Percentiles rank a stretch among this genome's conserved stretches.
Evolutionary conservation across 64 coral and sea anemone genomes (phyloP).

Genomic region (Astreopora myriophthalma): DNA sequence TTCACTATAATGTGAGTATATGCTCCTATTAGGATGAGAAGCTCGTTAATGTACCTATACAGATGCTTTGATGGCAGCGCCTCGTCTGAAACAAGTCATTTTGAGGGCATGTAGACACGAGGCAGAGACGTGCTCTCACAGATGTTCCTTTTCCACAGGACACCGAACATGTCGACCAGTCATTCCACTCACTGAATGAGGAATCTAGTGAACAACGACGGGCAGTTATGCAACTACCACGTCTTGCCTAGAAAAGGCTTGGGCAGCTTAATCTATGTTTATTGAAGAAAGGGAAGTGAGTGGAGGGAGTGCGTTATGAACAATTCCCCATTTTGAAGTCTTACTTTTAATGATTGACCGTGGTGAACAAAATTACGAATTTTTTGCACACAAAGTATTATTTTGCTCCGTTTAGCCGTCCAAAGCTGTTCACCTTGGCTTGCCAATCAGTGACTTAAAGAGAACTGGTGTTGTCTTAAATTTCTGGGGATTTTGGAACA

Average conservation of each 20-base stretch:
- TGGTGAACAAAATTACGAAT: no score
- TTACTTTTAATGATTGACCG: no score
- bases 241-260: background rate
- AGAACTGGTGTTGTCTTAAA: no score
- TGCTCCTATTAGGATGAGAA: background rate
- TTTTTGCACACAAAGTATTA: no score
- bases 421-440: no score
- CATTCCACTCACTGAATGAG: constrained; percentile 65
- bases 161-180: constrained; percentile 65
- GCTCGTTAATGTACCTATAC: constrained; percentile 62
- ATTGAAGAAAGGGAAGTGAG: no score
- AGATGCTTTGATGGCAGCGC: constrained; percentile 15
- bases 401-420: no score
- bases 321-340: no score
- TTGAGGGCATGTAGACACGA: constrained; percentile 9
- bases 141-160: constrained; percentile 34
- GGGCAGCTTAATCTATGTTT: no score
- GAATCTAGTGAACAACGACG: background rate
- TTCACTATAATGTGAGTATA: background rate
- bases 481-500: no score
- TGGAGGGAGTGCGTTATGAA: no score
- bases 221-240: background rate
- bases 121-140: constrained; percentile 58
- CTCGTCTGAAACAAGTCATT: constrained; percentile 62
- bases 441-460: no score